phyloP scores from a whole-genome alignment of 1,140 invertebrate species.

The Spodoptera frugiperda region DNA sequence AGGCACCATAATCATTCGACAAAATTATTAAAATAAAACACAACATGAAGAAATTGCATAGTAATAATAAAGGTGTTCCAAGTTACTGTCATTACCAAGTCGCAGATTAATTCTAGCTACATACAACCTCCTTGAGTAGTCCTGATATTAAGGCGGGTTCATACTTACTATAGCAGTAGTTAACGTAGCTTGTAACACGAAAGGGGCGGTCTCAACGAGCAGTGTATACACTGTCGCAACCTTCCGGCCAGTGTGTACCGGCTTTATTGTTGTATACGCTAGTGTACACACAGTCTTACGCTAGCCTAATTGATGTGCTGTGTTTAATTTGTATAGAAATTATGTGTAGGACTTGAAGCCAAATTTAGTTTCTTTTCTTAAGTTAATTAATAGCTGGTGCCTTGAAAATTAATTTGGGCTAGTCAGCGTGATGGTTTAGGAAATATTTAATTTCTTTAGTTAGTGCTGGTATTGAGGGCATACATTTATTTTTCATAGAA shows the following conservation, averaged over 20 bases:
- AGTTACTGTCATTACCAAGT: background rate
- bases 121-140: constrained; percentile 2
- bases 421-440: too few relatives aligned
- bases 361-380: background rate
- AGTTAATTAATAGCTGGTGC: background rate
- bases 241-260: constrained; percentile 38
- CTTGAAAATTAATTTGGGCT: too few relatives aligned
- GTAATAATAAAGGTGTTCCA: background rate
- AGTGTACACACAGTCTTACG: constrained; percentile 42
- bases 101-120: background rate
- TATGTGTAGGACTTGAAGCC: background rate
- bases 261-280: constrained; percentile 39
- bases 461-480: too few relatives aligned
- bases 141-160: constrained; percentile 35
- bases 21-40: background rate
- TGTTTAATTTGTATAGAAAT: background rate
- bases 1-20: background rate
- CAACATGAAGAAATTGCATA: background rate
- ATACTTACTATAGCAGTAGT: constrained; percentile 35
- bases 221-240: constrained; percentile 50
- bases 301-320: background rate
- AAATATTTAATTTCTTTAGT: too few relatives aligned
- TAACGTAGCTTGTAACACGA: constrained; percentile 49
- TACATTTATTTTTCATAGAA: too few relatives aligned
- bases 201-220: constrained; percentile 52